A percentile compares a stretch with the other conserved stretches of the same genome.
Evolutionary conservation across 2,888 invertebrate genomes (phyloP).

Genomic region (Pedicia rivosa): DNA sequence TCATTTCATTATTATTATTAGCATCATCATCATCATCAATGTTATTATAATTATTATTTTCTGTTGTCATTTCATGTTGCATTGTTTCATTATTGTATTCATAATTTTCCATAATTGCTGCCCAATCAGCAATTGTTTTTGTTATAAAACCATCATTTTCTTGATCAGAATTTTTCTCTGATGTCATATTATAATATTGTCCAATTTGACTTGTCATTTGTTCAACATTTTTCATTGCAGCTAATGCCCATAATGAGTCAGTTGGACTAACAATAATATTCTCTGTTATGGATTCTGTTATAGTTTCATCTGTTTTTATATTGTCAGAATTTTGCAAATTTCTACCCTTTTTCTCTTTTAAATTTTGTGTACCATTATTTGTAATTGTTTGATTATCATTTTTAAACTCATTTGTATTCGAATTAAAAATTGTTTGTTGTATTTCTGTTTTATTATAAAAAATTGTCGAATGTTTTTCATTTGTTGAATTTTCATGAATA

Average conservation of each 20-base stretch:
- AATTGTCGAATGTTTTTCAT: not conserved
- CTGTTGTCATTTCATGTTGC: slow-evolving; percentile 15
- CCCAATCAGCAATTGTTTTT: slow-evolving; percentile 11
- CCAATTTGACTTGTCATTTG: slow-evolving; percentile 5
- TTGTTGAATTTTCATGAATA: not conserved
- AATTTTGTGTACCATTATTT: not conserved
- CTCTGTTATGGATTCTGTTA: slow-evolving; percentile 22
- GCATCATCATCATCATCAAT: not conserved
- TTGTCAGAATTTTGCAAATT: slow-evolving; percentile 15
- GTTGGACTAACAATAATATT: slow-evolving; percentile 18
- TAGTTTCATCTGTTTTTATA: slow-evolving; percentile 16
- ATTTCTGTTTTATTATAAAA: not conserved
- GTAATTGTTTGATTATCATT: not conserved
- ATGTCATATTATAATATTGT: slow-evolving; percentile 5
- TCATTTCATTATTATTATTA: not conserved
- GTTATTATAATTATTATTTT: not conserved
- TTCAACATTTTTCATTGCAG: slow-evolving; percentile 21
- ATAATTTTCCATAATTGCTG: slow-evolving; percentile 11
- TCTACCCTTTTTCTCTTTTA: slow-evolving; percentile 22
- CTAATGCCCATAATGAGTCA: slow-evolving; percentile 21
- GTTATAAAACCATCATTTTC: slow-evolving; percentile 4
- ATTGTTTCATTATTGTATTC: slow-evolving; percentile 15
- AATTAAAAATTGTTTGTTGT: not conserved
- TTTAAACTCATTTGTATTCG: not conserved
- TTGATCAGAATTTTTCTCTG: slow-evolving; percentile 8